Conservation (phyloP, 2,113 vertebrate genomes). For the Pseudolaguvia tuberculata region DNA sequence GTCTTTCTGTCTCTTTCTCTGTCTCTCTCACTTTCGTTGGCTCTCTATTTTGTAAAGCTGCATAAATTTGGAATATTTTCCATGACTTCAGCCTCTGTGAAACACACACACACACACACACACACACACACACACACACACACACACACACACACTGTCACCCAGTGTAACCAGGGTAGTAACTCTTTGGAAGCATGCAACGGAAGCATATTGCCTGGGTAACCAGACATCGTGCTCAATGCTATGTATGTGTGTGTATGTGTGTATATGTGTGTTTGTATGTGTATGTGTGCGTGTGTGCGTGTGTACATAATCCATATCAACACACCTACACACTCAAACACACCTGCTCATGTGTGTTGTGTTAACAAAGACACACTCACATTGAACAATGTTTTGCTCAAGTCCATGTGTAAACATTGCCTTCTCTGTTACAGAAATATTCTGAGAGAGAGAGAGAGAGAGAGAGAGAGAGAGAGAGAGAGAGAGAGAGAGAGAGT, state of each 20-base stretch:
- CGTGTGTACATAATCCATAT: conserved; percentile 14
- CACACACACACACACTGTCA: conserved; percentile 30
- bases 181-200: conserved; percentile 23
- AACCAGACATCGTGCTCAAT: conserved; percentile 35
- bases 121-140: conserved; percentile 35
- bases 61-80: conserved; percentile 60
- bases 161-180: conserved; percentile 42
- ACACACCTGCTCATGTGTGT: conserved; percentile 2
- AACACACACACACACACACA: conserved; percentile 34
- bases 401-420: no score
- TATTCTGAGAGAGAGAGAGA: no score
- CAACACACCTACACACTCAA: conserved; percentile 23
- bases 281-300: conserved; percentile 5
- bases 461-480: no score
- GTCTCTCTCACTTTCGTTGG: background rate
- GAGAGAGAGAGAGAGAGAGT: no score
- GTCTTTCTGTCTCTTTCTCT: background rate
- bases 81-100: conserved; percentile 57
- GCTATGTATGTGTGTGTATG: conserved; percentile 8
- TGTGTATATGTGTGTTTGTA: conserved; percentile 26
- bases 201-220: conserved; percentile 34
- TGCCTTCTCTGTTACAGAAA: no score
- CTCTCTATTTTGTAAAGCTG: conserved; percentile 48
- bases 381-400: no score
- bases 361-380: background rate